Evolutionary conservation across 2,888 invertebrate species (phyloP).

Genomic region (Dryobota labecula): DNA sequence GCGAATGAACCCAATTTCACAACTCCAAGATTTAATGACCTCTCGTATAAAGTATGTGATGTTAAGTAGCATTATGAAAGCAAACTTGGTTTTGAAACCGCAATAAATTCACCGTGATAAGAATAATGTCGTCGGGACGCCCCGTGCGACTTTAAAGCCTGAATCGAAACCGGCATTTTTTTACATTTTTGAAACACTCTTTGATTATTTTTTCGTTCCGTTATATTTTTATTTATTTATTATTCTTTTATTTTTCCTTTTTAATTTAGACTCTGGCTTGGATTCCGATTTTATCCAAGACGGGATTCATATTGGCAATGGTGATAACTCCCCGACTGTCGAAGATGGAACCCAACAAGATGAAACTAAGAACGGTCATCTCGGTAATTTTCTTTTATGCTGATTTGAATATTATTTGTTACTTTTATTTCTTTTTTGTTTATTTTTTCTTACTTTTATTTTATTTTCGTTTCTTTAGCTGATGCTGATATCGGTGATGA

Average conservation of each 20-base stretch:
- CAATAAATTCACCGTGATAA: conserved; percentile 33
- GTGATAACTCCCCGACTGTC: conserved; percentile 84
- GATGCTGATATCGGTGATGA: conserved; percentile 87
- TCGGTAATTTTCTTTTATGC: conserved; percentile 85
- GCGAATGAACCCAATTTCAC: conserved; percentile 27
- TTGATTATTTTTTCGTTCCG: conserved; percentile 60
- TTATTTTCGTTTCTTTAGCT: conserved; percentile 75
- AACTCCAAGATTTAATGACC: conserved; percentile 18
- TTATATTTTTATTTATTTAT: conserved; percentile 67
- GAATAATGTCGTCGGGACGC: conserved; percentile 10
- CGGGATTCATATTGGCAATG: conserved; percentile 85
- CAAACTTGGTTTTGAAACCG: conserved; percentile 22
- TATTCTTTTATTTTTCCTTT: conserved; percentile 72
- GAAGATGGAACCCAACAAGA: conserved; percentile 87
- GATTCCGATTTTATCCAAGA: conserved; percentile 92
- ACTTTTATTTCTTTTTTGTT: conserved; percentile 68
- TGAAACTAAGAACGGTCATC: conserved; percentile 88
- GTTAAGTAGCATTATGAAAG: conserved; percentile 19
- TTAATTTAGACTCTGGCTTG: conserved; percentile 91
- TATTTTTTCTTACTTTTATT: conserved; percentile 61
- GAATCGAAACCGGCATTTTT: conserved; percentile 3
- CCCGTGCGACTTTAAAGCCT: background rate
- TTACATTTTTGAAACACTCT: background rate
- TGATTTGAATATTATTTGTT: conserved; percentile 47
- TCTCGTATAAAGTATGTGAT: conserved; percentile 1